Conservation (phyloP, 2,888 invertebrate species). For the Amphipyra tragopoginis region DNA sequence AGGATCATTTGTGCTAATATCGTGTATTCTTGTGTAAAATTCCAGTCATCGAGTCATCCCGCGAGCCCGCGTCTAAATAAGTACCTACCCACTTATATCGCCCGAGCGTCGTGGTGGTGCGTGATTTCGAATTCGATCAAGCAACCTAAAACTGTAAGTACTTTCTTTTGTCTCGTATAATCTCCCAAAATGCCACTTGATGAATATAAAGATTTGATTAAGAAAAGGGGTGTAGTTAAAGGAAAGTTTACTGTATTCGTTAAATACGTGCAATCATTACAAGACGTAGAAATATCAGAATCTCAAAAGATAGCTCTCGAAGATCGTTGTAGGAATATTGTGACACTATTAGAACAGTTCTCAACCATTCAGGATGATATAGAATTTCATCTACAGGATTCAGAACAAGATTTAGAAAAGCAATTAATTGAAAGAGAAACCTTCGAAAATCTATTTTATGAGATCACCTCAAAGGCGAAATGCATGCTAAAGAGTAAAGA, state of each 20-base stretch:
- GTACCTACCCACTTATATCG: neutral
- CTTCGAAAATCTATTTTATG: slow-evolving; percentile 15
- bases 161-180: slow-evolving; percentile 7
- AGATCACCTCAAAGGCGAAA: slow-evolving; percentile 10
- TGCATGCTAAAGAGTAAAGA: slow-evolving; percentile 6
- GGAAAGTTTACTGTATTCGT: slow-evolving; percentile 6
- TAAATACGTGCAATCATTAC: slow-evolving; percentile 9
- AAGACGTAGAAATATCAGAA: slow-evolving; percentile 9
- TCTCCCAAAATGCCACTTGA: slow-evolving; percentile 5
- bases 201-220: slow-evolving; percentile 1
- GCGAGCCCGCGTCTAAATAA: neutral
- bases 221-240: slow-evolving; percentile 5
- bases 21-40: too few species aligned
- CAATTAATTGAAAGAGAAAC: slow-evolving; percentile 12
- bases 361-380: too few species aligned
- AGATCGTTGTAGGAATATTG: slow-evolving; percentile 11
- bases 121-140: neutral
- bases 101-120: neutral
- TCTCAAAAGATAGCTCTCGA: slow-evolving; percentile 13
- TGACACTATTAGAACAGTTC: slow-evolving; percentile 10
- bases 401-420: slow-evolving; percentile 7
- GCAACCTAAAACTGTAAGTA: slow-evolving; percentile 10
- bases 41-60: slow-evolving; percentile 1
- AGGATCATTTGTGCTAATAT: too few species aligned
- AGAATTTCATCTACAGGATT: slow-evolving; percentile 10